Base-by-base conservation (phyloP, 1,140 invertebrate genomes). In the Pomacea maculata region DNA sequence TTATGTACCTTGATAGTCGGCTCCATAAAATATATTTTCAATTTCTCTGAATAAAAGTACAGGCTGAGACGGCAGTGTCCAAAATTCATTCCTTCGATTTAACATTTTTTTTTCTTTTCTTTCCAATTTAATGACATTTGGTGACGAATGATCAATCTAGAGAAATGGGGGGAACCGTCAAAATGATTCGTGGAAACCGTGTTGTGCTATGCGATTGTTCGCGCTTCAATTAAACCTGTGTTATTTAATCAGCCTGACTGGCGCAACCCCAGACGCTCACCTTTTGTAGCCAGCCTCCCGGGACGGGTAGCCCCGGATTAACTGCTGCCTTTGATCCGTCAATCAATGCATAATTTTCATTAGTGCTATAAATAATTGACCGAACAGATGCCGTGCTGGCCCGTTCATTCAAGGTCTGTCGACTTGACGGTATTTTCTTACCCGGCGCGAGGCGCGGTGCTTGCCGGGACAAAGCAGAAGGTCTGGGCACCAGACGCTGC, bases 341-440 rank as follows among this genome's bases (percentile, higher is more conserved):
- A 83, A 81, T 83, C 80, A 83, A 74, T 74, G 65, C 52, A 64
- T 79, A 81, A 81, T 83, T 78, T 79, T 75, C n/a, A 57, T 83
- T 45, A 83, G 78, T 78, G 82, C 65, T 55, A 81, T 83, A 75
- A 83, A 83, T 83, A 71, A 83, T 83, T 83, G n/a, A 83, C 61
- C 70, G 65, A 52, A 75, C 73, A 57, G 57, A 61, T 61, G 57
- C 57, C 57, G 57, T 61, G 57, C 57, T 61, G 57, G 57, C 57
- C 57, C 57, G 57, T 9, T 61, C 57, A 61, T 61, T 61, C 57
- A 61, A 61, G 57, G 57, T 61, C 57, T 61, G 57, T 61, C 57
- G 57, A 61, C 57, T 61, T 61, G 57, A 11, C 57, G 57, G 57
- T 61, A 61, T 61, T 61, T 61, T 61, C 57, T 61, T 61, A 61